Evolutionary conservation across 2,888 invertebrate genomes (phyloP), one percentile per base, ranked within the genome.

Genomic region (Syritta pipiens): DNA sequence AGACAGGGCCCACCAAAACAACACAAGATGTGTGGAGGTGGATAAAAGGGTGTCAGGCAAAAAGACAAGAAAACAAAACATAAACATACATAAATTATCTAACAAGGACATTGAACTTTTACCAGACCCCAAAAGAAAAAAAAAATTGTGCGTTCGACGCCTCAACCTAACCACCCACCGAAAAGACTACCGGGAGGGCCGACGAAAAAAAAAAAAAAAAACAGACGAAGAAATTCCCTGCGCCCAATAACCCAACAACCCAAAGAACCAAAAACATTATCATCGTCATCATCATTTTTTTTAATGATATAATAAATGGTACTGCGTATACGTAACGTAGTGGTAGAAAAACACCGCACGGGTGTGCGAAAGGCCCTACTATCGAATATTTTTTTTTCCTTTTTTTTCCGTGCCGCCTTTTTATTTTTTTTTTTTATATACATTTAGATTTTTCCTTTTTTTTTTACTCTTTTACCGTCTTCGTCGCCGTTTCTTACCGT

Each of bases 251-350:
- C 67, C 62, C 62, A 62, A 42, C 68, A 59, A 59, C 68, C 77
- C 59, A 71, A 74, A 74, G 79, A 79, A 79, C 79, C 79, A 74
- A 74, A 79, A 68, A 68, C 79, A 79, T 79, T 79, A 79, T 79
- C 79, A 57, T 79, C 79, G 74, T 74, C 79, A 74, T 74, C 79
- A 79, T 74, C 69, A 60, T 74, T 79, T 79, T 76, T n/a, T 79
- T 79, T 79, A 79, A 79, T 79, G 79, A 79, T 79, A 79, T 79
- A 79, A 68, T 74, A 79, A 79, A 79, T 79, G 79, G 72, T 74
- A 79, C 62, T 67, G 67, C 74, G 77, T 77, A 65, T 65, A 71
- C 77, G 72, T 74, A 77, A 72, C 72, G 79, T 67, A 57, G 72
- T 62, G 60, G 44, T 72, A 37, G 79, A 67, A 57, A 37, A 37